Evolutionary conservation across 1,140 invertebrate species (phyloP), one percentile per base, ranked within the genome.

Genomic region (Drosophila subobscura): DNA sequence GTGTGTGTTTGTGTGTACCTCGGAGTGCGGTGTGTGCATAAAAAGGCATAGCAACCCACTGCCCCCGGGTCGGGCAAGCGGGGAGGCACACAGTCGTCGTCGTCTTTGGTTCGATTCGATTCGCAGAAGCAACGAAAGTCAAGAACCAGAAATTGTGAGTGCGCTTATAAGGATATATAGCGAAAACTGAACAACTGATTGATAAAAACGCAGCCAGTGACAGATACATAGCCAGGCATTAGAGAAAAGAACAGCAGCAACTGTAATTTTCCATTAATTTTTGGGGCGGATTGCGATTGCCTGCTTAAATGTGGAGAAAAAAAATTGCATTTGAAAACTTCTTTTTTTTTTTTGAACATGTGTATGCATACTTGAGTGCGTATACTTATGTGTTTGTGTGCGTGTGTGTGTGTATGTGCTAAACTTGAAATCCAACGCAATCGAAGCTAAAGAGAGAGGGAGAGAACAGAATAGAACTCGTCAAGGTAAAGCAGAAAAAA

Each of bases 401-500:
- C 55, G 25, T 42, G 70, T 72, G 33, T 72, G 54, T 68, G 59
- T 81, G 58, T 78, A 47, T 81, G 51, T 78, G 64, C 56, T 83
- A 83, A 83, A 83, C 79, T 83, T 83, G 79, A 83, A 83, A 84
- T 61, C 55, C 63, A 83, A 77, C 73, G 74, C 76, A 77, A 73
- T 68, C 75, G 77, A 68, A 73, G 54, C 72, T 66, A 80, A 37
- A 37, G 33, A 37, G 10, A 12, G 10, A 37, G 25, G 25, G 10
- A 37, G 33, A 37, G 33, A 37, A 37, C 33, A 37, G 77, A 84
- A 84, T 63, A 80, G 75, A 86, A 86, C 77, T 77, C 42, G 80
- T 88, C 81, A 85, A 85, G 81, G 81, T 85, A 68, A 68, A 68
- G 67, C 12, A 27, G 40, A 54, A 75, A 52, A 46, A 57, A 44